Evolutionary conservation across 1,140 invertebrate species (phyloP).

Genomic region (Phymastichus coffea): DNA sequence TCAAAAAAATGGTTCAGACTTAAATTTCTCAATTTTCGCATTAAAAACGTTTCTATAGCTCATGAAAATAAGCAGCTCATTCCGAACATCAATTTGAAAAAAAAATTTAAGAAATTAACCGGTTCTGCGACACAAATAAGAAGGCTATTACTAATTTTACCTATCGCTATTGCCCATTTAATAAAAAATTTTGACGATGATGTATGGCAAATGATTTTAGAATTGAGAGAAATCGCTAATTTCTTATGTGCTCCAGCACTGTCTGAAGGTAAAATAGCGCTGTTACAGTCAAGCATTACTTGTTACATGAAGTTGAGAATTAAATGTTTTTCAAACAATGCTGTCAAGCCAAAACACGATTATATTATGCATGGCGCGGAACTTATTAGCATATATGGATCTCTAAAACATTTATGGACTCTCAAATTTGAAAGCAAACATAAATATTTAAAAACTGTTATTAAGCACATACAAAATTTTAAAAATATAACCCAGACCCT

Average conservation of each 20-base stretch:
- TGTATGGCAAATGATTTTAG: background rate
- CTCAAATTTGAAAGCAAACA: slow-evolving; percentile 7
- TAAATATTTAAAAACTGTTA: background rate
- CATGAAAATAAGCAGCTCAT: background rate
- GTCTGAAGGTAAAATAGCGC: slow-evolving; percentile 26
- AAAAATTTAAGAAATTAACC: background rate
- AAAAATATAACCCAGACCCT: slow-evolving; percentile 7
- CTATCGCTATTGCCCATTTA: slow-evolving; percentile 1
- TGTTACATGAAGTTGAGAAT: too few relatives aligned
- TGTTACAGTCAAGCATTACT: too few relatives aligned
- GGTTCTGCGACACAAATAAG: slow-evolving; percentile 8
- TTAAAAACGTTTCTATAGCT: background rate
- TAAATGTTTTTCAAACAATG: background rate
- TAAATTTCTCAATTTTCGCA: slow-evolving; percentile 8
- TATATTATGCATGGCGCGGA: background rate
- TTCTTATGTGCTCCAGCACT: slow-evolving; percentile 11
- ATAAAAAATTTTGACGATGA: slow-evolving; percentile 6
- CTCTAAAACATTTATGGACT: slow-evolving; percentile 4
- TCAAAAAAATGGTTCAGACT: slow-evolving; percentile 12
- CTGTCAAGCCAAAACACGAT: slow-evolving; percentile 5
- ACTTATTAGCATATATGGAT: background rate
- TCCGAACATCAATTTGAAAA: background rate
- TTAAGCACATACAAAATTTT: slow-evolving; percentile 1
- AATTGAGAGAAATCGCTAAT: background rate
- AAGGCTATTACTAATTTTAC: slow-evolving; percentile 1